Conservation (phyloP, 2,797 vertebrate genomes). For the Meriones psammophilus region DNA sequence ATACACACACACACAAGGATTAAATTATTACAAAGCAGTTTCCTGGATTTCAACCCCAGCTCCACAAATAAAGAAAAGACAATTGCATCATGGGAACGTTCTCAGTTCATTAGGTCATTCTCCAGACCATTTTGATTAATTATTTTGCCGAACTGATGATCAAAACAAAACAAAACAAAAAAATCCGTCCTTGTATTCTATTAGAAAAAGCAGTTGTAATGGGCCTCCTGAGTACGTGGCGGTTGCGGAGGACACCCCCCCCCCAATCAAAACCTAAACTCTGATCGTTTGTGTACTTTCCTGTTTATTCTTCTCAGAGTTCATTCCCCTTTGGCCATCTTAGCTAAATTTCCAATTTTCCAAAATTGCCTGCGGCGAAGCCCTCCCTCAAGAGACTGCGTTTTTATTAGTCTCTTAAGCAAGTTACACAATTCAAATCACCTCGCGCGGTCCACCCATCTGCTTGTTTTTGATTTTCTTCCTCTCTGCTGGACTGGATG, state of each 20-base stretch:
- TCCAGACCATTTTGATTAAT: slow-evolving; percentile 19
- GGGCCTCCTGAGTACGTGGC: background rate
- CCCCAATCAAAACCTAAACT: background rate
- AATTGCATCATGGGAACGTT: background rate
- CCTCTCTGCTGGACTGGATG: slow-evolving; percentile 88
- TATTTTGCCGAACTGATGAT: background rate
- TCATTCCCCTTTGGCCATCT: background rate
- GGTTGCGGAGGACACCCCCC: background rate
- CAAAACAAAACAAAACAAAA: background rate
- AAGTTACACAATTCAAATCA: slow-evolving; percentile 85
- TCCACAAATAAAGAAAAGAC: background rate
- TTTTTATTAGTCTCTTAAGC: slow-evolving; percentile 82
- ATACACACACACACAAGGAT: background rate
- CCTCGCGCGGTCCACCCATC: slow-evolving; percentile 88
- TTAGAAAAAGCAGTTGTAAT: background rate
- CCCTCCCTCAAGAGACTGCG: slow-evolving; percentile 70
- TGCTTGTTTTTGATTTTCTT: slow-evolving; percentile 89
- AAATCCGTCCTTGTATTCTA: background rate
- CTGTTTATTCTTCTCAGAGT: slow-evolving; percentile 58
- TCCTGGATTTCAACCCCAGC: background rate
- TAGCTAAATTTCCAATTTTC: slow-evolving; percentile 61
- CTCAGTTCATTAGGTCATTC: background rate
- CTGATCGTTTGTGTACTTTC: background rate
- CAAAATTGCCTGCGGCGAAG: slow-evolving; percentile 53
- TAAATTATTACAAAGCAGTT: background rate